A percentile compares a stretch with the other conserved stretches of the same genome.
Evolutionary conservation across 2,888 invertebrate species (phyloP).

Genomic region (Bombyx huttoni): DNA sequence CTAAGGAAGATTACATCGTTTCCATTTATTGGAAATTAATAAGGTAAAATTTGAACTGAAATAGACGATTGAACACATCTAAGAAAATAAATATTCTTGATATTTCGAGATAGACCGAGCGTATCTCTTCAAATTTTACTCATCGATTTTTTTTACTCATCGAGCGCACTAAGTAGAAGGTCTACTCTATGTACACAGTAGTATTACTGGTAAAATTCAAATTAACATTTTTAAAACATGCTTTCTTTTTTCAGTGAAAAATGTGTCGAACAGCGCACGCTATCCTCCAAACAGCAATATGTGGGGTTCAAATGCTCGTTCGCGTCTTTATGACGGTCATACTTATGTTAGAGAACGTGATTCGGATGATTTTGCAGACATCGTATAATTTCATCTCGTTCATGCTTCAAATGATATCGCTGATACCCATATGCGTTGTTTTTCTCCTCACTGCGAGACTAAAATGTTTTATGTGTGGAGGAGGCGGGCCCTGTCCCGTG

Average conservation of each 20-base stretch:
- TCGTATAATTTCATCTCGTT: slow-evolving; percentile 54
- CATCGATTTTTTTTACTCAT: too few species aligned
- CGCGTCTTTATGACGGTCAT: slow-evolving; percentile 52
- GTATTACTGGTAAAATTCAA: too few species aligned
- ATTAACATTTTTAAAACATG: too few species aligned
- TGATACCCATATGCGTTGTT: slow-evolving; percentile 49
- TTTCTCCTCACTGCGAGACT: slow-evolving; percentile 42
- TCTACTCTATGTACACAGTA: too few species aligned
- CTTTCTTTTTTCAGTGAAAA: slow-evolving; percentile 8
- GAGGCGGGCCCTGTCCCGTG: slow-evolving; percentile 43
- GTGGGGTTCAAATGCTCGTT: slow-evolving; percentile 49
- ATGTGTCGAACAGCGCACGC: slow-evolving; percentile 55
- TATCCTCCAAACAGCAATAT: slow-evolving; percentile 35
- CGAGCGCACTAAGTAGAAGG: too few species aligned
- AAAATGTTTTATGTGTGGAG: slow-evolving; percentile 50
- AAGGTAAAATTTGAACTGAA: too few species aligned
- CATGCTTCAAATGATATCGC: slow-evolving; percentile 43
- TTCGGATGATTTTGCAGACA: slow-evolving; percentile 49
- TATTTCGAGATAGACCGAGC: too few species aligned
- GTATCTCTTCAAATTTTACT: too few species aligned
- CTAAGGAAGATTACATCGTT: too few species aligned
- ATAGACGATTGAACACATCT: too few species aligned
- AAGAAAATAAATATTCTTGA: too few species aligned
- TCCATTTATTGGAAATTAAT: too few species aligned
- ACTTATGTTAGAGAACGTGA: slow-evolving; percentile 51